These are phyloP conservation scores for Cecidostiba fungosa DNA, from an alignment of 2,888 invertebrate genomes.

Conservation along the genomic window DNA sequence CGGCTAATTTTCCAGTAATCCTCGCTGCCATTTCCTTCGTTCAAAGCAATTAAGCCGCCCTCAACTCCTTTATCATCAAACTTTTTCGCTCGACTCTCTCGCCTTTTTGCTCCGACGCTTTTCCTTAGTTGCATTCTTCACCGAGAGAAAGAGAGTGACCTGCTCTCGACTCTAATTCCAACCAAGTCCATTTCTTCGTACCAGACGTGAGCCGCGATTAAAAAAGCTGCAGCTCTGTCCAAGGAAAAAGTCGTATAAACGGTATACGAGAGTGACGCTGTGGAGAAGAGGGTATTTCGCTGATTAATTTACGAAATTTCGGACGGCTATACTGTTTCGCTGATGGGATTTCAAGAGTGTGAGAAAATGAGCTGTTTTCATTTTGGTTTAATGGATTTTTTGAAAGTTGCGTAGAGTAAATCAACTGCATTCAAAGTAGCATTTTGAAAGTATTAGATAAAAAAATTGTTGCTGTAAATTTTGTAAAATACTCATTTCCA, in stretches of 20 bases:
- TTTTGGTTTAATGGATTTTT: too few relatives aligned
- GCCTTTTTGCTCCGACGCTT: neutral
- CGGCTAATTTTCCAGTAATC: neutral
- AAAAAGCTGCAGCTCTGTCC: neutral
- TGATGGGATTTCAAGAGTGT: neutral
- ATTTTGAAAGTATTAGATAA: too few relatives aligned
- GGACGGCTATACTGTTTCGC: too few relatives aligned
- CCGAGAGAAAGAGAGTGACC: neutral
- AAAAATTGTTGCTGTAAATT: too few relatives aligned
- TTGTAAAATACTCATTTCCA: too few relatives aligned
- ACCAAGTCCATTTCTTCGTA: neutral
- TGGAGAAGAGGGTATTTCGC: neutral
- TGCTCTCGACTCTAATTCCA: slow-evolving; percentile 27
- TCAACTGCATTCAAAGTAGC: too few relatives aligned
- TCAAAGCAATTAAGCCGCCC: neutral
- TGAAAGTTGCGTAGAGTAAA: too few relatives aligned
- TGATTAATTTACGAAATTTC: neutral
- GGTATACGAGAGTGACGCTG: neutral
- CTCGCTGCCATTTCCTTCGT: neutral
- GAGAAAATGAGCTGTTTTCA: too few relatives aligned
- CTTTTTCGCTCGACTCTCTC: neutral
- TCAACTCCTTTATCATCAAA: slow-evolving; percentile 1
- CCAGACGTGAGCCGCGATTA: slow-evolving; percentile 11
- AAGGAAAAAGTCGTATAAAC: neutral
- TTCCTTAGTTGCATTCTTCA: neutral